Evolutionary conservation across 2,797 vertebrate genomes (phyloP), one percentile per base, ranked within the genome.

Genomic region (Mus caroli): DNA sequence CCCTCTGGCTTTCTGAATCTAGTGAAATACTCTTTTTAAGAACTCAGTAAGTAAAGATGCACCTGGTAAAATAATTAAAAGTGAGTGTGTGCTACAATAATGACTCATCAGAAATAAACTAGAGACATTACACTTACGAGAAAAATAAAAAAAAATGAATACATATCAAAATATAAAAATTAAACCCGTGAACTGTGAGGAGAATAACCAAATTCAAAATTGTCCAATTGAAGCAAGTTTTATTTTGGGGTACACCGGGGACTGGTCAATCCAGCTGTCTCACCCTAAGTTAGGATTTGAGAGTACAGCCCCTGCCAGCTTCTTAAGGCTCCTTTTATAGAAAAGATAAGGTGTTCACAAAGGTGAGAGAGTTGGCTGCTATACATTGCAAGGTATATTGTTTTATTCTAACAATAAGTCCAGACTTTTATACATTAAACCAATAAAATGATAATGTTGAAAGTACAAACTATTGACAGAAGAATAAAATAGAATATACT

Each of bases 11-110:
- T 76, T 67, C 17, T 67, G 3, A 22, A 54, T n/a, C 28, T 34
- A 83, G 7, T 67, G 37, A 94, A 96, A 88, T 64, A 19, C 40
- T 60, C 43, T 71, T 83, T 84, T 84, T 69, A 85, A 85, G 14
- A 76, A 34, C 40, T n/a, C 75, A 54, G 24, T 52, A 96, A 78
- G 9, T 50, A 50, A 50, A 50, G 50, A 50, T 50, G 50, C 50
- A 50, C 50, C 50, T 50, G 50, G 50, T 50, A 50, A 50, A 50
- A 50, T 50, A 50, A 50, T 50, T 50, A 50, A 50, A 50, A 50
- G 6, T 17, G 31, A 28, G 10, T n/a, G 12, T 60, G 8, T 82
- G 77, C 28, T 22, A 52, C 2, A n/a, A 87, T 11, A 84, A 90
- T 64, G 40, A 12, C 3, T 77, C 37, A 56, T 50, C 76, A 88